Evolutionary conservation across 2,888 invertebrate genomes (phyloP).

Genomic region (Nymphalis polychloros): DNA sequence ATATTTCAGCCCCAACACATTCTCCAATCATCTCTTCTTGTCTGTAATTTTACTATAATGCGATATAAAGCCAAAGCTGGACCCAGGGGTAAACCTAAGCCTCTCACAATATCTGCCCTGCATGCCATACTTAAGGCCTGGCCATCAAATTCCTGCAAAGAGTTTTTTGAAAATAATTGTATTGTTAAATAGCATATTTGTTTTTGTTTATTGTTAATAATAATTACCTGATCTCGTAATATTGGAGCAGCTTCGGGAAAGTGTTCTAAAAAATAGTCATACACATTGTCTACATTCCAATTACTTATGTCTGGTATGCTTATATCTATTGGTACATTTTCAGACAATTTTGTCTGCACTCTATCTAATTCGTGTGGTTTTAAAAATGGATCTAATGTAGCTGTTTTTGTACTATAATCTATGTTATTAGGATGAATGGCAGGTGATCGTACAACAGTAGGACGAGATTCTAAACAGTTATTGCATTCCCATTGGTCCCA

Average conservation of each 20-base stretch:
- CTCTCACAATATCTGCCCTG: constrained; percentile 90
- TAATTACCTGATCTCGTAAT: constrained; percentile 89
- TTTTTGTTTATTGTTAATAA: neutral
- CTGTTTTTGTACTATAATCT: constrained; percentile 55
- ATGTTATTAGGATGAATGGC: constrained; percentile 59
- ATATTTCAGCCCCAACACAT: constrained; percentile 84
- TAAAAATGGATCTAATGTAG: constrained; percentile 67
- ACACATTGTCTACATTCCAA: constrained; percentile 93
- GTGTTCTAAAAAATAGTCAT: constrained; percentile 87
- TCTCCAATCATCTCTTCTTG: constrained; percentile 86
- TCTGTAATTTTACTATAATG: constrained; percentile 91
- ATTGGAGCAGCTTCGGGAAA: constrained; percentile 91
- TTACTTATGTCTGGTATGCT: constrained; percentile 89
- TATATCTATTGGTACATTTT: constrained; percentile 81
- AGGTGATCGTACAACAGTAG: constrained; percentile 64
- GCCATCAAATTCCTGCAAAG: constrained; percentile 92
- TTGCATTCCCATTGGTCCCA: constrained; percentile 87
- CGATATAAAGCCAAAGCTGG: constrained; percentile 93
- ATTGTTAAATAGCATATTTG: no score
- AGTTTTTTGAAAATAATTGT: neutral
- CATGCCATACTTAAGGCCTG: constrained; percentile 91
- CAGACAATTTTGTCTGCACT: constrained; percentile 63
- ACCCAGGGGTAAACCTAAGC: constrained; percentile 91
- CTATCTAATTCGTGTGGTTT: constrained; percentile 75
- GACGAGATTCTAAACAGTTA: constrained; percentile 81